Base-by-base conservation (phyloP, 1,140 invertebrate species). In the Aphis craccivora region DNA sequence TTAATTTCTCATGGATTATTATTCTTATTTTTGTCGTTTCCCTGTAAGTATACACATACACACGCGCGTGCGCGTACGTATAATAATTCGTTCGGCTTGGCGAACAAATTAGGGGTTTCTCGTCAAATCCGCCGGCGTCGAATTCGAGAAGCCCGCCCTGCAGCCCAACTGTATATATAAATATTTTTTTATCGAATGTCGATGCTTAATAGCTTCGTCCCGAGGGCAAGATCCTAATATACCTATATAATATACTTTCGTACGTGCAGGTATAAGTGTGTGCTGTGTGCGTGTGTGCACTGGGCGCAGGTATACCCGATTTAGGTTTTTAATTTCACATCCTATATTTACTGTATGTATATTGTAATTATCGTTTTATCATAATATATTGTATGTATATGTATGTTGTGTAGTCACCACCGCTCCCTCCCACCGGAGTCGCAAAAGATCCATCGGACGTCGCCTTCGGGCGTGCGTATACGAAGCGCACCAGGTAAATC, bases 21-120 rank as follows among this genome's bases (percentile, higher is more conserved):
- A 87, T 87, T 87, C 18, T 87, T 86, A 45, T 45, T 86, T 86
- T 45, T 45, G 25, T 45, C 60, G 60, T 76, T n/a, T n/a, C n/a
- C n/a, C 6, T 14, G n/a, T 76, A 76, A 76, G 60, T n/a, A n/a
- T 48, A 87, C 22, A 87, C 25, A 60, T 11, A 30, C 30, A 6
- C 53, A 53, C 30, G 30, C 30, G 11, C 11, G 30, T n/a, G 30
- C n/a, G 4, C 3, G 5, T 60, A 60, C 25, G 25, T 89, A 89
- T 25, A 55, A 14, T 89, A 89, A 55, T 89, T 89, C 20, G 87
- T 89, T 45, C 43, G n/a, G 35, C 67, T 51, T 37, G 43, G 76
- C 55, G 40, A 81, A 83, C 60, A 92, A 92, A 92, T 92, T 92
- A 92, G 76, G 43, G 67, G 91, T 92, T 84, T 92, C 60, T 51